These are phyloP conservation scores for Pantherophis vulpinus DNA, from an alignment of 2,797 vertebrate species.

Conservation along the genomic window DNA sequence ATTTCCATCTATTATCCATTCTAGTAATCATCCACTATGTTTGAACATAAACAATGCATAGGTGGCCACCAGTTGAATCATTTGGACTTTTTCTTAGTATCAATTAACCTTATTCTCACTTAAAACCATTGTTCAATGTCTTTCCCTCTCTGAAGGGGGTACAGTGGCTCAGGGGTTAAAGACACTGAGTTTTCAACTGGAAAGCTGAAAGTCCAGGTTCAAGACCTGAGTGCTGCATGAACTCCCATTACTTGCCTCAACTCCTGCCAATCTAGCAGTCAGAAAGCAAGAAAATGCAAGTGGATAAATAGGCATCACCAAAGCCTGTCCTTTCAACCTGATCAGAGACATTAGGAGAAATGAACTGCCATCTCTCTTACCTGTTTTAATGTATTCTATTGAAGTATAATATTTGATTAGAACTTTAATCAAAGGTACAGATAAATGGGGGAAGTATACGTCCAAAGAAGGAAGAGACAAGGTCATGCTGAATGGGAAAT, in stretches of 20 bases:
- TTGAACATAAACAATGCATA: not conserved
- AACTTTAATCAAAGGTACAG: not conserved
- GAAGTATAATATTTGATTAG: not conserved
- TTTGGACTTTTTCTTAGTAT: not conserved
- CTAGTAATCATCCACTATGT: not conserved
- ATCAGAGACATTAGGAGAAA: not conserved
- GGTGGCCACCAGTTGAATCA: not conserved
- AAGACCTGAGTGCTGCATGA: not conserved
- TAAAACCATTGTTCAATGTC: not conserved
- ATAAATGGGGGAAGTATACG: not conserved
- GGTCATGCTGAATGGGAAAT: no score
- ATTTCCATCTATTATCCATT: no score
- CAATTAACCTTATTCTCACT: not conserved
- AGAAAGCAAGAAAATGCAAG: not conserved
- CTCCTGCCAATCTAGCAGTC: not conserved
- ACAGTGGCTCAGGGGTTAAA: not conserved
- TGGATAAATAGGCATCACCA: not conserved
- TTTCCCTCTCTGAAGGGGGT: not conserved
- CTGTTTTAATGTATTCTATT: not conserved
- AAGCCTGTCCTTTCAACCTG: not conserved
- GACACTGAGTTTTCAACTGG: no score
- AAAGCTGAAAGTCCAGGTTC: not conserved
- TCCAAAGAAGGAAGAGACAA: not conserved
- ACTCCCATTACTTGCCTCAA: not conserved
- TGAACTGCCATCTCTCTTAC: not conserved